Evolutionary conservation across 2,888 invertebrate genomes (phyloP).

Genomic region (Drosophila ustulata): DNA sequence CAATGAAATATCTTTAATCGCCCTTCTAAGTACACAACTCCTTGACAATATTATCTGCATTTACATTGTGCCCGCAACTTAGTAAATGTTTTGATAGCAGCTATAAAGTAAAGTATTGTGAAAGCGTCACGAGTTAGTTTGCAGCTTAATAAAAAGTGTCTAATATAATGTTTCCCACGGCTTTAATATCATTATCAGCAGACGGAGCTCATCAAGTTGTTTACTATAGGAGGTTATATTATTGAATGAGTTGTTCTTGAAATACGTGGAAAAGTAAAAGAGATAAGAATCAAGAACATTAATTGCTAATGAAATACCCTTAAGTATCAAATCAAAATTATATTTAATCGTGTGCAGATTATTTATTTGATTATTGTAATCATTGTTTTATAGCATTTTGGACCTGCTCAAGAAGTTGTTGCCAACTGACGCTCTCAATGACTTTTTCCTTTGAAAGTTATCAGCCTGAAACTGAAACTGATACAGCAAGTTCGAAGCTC

Average conservation of each 20-base stretch:
- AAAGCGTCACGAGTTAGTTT: background rate
- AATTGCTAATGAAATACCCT: conserved; percentile 27
- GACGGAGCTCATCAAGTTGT: conserved; percentile 12
- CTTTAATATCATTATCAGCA: conserved; percentile 15
- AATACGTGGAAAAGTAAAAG: background rate
- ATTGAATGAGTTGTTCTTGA: conserved; percentile 11
- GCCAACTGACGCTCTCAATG: conserved; percentile 21
- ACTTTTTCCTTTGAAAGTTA: conserved; percentile 17
- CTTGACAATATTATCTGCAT: conserved; percentile 4
- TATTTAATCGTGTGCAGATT: conserved; percentile 35
- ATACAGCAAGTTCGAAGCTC: conserved; percentile 18
- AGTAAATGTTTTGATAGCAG: conserved; percentile 1
- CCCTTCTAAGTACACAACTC: background rate
- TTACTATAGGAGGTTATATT: conserved; percentile 1
- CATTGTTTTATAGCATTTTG: conserved; percentile 19
- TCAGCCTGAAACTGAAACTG: conserved; percentile 23
- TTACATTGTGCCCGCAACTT: conserved; percentile 13
- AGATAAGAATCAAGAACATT: conserved; percentile 25
- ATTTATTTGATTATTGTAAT: conserved; percentile 48
- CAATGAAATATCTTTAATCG: background rate
- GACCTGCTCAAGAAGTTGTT: conserved; percentile 12
- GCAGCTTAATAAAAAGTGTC: conserved; percentile 11
- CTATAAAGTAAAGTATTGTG: conserved; percentile 9
- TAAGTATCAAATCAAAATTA: conserved; percentile 35
- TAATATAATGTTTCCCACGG: conserved; percentile 21